Percentiles rank a stretch among this genome's conserved stretches.
Evolutionary conservation across 2,113 vertebrate species (phyloP).

Genomic region (Lophura nycthemera): DNA sequence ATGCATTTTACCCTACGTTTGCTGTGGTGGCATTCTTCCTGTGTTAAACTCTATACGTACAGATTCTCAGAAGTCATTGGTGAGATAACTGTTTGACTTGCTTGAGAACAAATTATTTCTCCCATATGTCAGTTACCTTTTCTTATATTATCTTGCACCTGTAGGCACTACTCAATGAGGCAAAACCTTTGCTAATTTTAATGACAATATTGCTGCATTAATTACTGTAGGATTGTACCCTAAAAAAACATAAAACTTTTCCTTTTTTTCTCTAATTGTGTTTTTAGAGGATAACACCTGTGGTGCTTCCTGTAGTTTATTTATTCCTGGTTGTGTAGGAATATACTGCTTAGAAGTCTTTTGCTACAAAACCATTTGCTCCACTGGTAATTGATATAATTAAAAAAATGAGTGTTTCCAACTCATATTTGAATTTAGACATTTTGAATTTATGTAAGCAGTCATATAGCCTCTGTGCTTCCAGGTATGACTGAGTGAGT

Average conservation of each 20-base stretch:
- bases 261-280: background rate
- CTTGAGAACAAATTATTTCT: background rate
- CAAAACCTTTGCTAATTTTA: constrained; percentile 34
- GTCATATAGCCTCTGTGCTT: background rate
- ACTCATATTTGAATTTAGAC: background rate
- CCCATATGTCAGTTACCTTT: background rate
- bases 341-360: background rate
- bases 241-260: constrained; percentile 1
- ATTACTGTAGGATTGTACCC: background rate
- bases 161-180: background rate
- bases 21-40: background rate
- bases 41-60: background rate
- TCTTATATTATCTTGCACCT: background rate
- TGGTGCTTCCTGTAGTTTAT: background rate
- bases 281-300: constrained; percentile 1
- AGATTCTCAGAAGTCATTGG: background rate
- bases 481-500: background rate
- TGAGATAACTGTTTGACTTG: background rate
- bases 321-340: background rate
- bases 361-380: background rate
- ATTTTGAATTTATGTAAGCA: background rate
- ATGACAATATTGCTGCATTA: constrained; percentile 1
- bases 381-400: background rate
- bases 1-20: background rate
- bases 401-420: background rate